A percentile compares a stretch with the other conserved stretches of the same genome.
Conservation (phyloP, 2,888 invertebrate species). For the Lithosia quadra region DNA sequence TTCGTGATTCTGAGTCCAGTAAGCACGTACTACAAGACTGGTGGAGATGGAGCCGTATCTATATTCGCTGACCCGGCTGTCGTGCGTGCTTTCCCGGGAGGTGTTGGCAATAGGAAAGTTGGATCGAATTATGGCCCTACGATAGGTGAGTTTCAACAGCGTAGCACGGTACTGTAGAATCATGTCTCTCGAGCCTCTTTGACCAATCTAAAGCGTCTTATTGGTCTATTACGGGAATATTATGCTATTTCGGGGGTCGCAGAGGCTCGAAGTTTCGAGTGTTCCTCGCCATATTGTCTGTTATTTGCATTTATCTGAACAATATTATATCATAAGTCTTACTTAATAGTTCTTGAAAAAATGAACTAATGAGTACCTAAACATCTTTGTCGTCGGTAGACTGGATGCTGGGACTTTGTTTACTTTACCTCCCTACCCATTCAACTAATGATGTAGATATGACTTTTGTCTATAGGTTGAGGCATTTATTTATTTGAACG, state of each 20-base stretch:
- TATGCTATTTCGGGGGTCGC: not conserved
- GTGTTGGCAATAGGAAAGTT: constrained; percentile 97
- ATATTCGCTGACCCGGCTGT: constrained; percentile 97
- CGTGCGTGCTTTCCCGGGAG: constrained; percentile 96
- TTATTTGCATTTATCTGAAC: not conserved
- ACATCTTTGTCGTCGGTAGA: not conserved
- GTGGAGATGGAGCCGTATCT: constrained; percentile 90
- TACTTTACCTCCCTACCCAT: too few species aligned
- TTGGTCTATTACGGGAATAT: not conserved
- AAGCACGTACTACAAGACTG: constrained; percentile 95
- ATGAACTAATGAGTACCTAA: not conserved
- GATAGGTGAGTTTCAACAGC: constrained; percentile 81
- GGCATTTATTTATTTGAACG: too few species aligned
- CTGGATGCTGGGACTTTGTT: not conserved
- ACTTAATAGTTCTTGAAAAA: too few species aligned
- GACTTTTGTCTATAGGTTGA: too few species aligned
- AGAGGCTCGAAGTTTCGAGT: not conserved
- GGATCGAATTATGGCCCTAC: constrained; percentile 97
- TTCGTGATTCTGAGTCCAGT: constrained; percentile 97
- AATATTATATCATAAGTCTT: not conserved
- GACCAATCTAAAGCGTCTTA: not conserved
- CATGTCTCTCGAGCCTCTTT: not conserved
- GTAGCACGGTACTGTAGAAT: not conserved
- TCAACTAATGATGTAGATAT: too few species aligned
- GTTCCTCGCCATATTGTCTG: not conserved